Evolutionary conservation across 1,140 invertebrate genomes (phyloP), one percentile per base, ranked within the genome.

Genomic region (Musca vetustissima): DNA sequence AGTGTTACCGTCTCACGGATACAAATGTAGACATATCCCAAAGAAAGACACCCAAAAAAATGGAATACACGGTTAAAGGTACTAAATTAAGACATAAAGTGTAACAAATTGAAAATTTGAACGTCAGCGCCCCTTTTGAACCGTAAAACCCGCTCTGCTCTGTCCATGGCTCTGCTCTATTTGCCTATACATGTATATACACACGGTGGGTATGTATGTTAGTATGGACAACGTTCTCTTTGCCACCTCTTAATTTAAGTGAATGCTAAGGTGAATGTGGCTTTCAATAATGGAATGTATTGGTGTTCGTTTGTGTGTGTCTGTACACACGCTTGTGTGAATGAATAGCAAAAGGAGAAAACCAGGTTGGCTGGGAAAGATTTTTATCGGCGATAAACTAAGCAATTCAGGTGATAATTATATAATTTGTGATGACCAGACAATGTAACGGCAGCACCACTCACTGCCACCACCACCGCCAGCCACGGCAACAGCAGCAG

Each of bases 41-140:
- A 43, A 43, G 36, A 9, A 43, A 9, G 1, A 6, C 1, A 43
- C 36, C 3, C 36, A 43, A 43, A 13, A 43, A 43, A 9, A 43
- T 43, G 36, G 36, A 43, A 43, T 43, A 43, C 36, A 43, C 36
- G 36, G 6, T 43, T 43, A 43, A 21, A 61, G 57, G 36, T 61
- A 61, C 28, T 61, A 61, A 61, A 61, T 61, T 61, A 61, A 61
- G 57, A 61, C 57, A 61, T 61, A 61, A 61, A 61, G 57, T 61
- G 57, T 61, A 61, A 61, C 57, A 61, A 61, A 61, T 61, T 61
- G 57, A 61, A 61, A 36, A 61, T 61, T 61, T 61, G 28, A 61
- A 61, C 57, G 57, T 61, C 57, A 61, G 57, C 57, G 57, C 57
- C 57, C 57, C 57, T 36, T 61, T 61, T 61, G 57, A 61, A 61